Evolutionary conservation across 2,888 invertebrate species (phyloP).

Genomic region (Tiliacea citrago): DNA sequence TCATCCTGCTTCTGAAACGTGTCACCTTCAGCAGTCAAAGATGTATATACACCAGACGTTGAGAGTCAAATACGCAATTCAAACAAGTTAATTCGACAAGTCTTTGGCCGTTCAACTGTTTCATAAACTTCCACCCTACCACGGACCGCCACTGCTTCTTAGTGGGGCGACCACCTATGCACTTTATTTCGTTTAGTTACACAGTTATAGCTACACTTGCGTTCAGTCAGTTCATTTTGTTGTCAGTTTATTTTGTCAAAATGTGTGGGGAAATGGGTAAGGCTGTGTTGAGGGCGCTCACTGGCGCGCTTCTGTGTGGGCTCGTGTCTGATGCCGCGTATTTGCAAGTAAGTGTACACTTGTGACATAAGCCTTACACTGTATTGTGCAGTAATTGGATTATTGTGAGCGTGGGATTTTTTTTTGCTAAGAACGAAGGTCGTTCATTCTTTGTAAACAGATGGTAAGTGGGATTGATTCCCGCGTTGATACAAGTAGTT

Average conservation of each 20-base stretch:
- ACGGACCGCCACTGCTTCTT: slow-evolving; percentile 36
- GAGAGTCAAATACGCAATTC: slow-evolving; percentile 37
- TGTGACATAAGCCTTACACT: slow-evolving; percentile 14
- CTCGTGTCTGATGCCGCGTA: slow-evolving; percentile 88
- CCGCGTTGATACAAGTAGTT: slow-evolving; percentile 1
- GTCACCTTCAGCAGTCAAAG: neutral
- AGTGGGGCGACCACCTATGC: slow-evolving; percentile 67
- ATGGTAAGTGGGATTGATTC: slow-evolving; percentile 20
- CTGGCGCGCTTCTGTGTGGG: slow-evolving; percentile 86
- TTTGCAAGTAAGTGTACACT: slow-evolving; percentile 79
- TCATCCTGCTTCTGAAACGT: neutral
- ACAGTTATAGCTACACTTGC: slow-evolving; percentile 55
- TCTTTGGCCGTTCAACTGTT: slow-evolving; percentile 54
- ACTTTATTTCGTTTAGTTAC: slow-evolving; percentile 58
- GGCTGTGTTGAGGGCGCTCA: slow-evolving; percentile 86
- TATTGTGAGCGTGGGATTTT: slow-evolving; percentile 24
- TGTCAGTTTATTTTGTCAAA: slow-evolving; percentile 60
- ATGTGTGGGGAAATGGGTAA: slow-evolving; percentile 90
- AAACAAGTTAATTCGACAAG: slow-evolving; percentile 44
- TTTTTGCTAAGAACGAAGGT: slow-evolving; percentile 8
- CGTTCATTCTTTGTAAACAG: slow-evolving; percentile 9
- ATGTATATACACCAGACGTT: neutral
- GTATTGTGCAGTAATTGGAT: slow-evolving; percentile 43
- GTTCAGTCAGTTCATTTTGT: slow-evolving; percentile 54
- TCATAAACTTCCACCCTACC: slow-evolving; percentile 65